phyloP scores from a whole-genome alignment of 2,797 vertebrate genomes.

The Labroides dimidiatus region DNA sequence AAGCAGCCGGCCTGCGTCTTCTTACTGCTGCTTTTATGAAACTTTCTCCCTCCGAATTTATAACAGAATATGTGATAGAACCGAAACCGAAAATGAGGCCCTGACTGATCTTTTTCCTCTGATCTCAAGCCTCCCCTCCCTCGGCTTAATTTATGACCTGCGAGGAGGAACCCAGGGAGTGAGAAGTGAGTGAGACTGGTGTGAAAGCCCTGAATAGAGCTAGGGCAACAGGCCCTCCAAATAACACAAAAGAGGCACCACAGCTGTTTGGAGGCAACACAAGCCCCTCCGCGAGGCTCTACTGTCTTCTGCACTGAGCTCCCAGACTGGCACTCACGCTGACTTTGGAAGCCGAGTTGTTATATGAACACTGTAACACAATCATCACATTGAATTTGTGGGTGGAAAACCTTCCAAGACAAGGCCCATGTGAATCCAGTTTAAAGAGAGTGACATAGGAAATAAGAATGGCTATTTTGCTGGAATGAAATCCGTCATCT shows the following conservation, averaged over 20 bases:
- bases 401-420: conserved; percentile 16
- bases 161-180: conserved; percentile 81
- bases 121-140: conserved; percentile 69
- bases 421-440: conserved; percentile 14
- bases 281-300: conserved; percentile 58
- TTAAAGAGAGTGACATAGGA: conserved; percentile 1
- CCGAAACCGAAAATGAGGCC: conserved; percentile 71
- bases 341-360: conserved; percentile 53
- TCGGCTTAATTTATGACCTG: conserved; percentile 85
- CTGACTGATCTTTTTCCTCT: conserved; percentile 77
- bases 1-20: conserved; percentile 10
- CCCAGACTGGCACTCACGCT: conserved; percentile 69
- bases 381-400: conserved; percentile 40
- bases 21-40: conserved; percentile 11
- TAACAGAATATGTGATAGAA: conserved; percentile 59
- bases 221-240: conserved; percentile 81
- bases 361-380: conserved; percentile 54
- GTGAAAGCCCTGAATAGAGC: conserved; percentile 85
- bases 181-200: conserved; percentile 86
- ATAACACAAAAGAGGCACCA: conserved; percentile 81
- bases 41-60: conserved; percentile 36
- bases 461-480: neutral
- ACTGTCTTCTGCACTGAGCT: conserved; percentile 58
- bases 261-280: conserved; percentile 81
- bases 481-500: conserved; percentile 4